phyloP scores from a whole-genome alignment of 2,797 vertebrate genomes.

The Tachyglossus aculeatus region DNA sequence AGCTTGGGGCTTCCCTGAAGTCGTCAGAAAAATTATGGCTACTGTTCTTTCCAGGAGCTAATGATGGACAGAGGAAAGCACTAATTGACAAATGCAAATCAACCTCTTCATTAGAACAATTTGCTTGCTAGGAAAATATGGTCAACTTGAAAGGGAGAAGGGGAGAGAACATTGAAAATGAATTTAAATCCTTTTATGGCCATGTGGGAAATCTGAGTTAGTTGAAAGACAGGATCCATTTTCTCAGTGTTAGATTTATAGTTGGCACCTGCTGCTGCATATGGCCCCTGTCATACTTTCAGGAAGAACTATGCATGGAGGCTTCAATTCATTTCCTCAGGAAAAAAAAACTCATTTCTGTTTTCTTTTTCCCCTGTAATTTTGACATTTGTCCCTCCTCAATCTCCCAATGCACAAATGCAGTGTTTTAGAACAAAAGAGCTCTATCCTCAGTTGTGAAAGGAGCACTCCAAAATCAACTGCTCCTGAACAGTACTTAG shows the following conservation, averaged over 20 bases:
- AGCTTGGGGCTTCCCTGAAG: not conserved
- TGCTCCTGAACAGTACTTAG: conserved; percentile 19
- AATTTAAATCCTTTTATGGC: conserved; percentile 6
- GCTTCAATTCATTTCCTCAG: not conserved
- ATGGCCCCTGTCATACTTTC: not conserved
- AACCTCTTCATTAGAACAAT: not conserved
- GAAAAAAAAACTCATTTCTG: not conserved
- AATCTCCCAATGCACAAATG: conserved; percentile 24
- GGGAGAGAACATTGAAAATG: conserved; percentile 1
- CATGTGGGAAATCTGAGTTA: conserved; percentile 16
- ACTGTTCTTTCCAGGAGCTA: not conserved
- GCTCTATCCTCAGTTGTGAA: conserved; percentile 22
- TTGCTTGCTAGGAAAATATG: not conserved
- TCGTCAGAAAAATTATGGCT: not conserved
- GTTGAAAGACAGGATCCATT: conserved; percentile 21
- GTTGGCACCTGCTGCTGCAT: conserved; percentile 15
- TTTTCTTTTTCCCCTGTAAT: not conserved
- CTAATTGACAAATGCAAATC: not conserved
- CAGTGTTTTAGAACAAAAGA: conserved; percentile 30
- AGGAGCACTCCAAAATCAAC: conserved; percentile 27
- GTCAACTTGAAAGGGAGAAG: not conserved
- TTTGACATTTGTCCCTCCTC: not conserved
- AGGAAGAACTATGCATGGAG: not conserved
- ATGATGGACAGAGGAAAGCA: not conserved
- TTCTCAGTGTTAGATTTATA: conserved; percentile 20